Evolutionary conservation across 2,888 invertebrate species (phyloP), one percentile per base, ranked within the genome.

Genomic region (Cosmia pyralina): DNA sequence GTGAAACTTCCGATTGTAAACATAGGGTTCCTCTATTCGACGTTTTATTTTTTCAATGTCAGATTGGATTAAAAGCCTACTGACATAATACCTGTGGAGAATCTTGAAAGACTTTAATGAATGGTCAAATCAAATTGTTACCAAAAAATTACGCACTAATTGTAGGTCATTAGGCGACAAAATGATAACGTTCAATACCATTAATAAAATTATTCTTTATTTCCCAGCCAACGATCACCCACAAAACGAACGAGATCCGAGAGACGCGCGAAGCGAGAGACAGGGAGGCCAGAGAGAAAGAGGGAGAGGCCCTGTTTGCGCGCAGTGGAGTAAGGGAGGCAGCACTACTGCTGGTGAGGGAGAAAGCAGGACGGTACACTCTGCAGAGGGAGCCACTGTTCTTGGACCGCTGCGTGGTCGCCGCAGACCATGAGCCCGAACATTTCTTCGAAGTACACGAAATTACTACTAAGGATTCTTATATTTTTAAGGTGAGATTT

Each of bases 401-500:
- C 94, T 96, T 99, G 90, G 98, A 99, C 93, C 97, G 98, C 89
- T 99, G 99, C 94, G 98, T 99, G 83, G 98, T 99, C 73, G 98
- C 98, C 70, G 98, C 98, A 69, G 99, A 99, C 93, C 98, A 98
- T 75, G 99, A 99, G 88, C 98, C 98, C 92, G 98, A 98, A 92
- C 99, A 99, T 93, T 98, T 98, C 94, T 99, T 99, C 93, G 99
- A 99, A 96, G 97, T 99, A 84, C 98, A 99, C 94, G 99, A 99
- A 95, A 97, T 98, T 84, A 97, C 98, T 83, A 98, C 98, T 77
- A 99, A 98, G 95, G 99, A 99, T 93, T 98, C 99, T 73, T 98
- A 98, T 95, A 98, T 99, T 94, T 98, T 99, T 95, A 99, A 99
- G 98, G 99, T 99, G 94, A 85, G 81, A 5, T 28, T 28, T 55